These are phyloP conservation scores for Acleris laterana DNA, from an alignment of 2,888 invertebrate genomes.

Conservation along the genomic window DNA sequence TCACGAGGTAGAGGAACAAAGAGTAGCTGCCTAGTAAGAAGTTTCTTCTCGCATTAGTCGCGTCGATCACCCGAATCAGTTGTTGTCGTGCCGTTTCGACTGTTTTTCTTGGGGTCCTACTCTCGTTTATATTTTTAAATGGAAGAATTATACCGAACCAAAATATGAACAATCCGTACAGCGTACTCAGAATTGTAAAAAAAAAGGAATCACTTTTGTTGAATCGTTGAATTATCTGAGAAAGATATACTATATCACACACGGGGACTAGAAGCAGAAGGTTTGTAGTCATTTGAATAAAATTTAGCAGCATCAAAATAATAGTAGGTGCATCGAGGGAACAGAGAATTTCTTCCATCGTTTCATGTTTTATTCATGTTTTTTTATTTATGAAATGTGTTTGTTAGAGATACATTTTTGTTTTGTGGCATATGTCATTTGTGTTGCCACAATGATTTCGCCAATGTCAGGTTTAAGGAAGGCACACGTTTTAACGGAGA, in stretches of 20 bases:
- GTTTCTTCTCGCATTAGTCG: slow-evolving; percentile 63
- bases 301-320: slow-evolving; percentile 51
- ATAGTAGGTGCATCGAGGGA: slow-evolving; percentile 45
- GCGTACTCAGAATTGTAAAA: slow-evolving; percentile 16
- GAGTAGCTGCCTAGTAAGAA: slow-evolving; percentile 65
- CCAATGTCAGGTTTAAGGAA: too few species aligned
- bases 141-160: slow-evolving; percentile 52
- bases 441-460: too few species aligned
- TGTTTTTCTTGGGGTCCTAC: slow-evolving; percentile 42
- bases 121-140: slow-evolving; percentile 35
- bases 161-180: slow-evolving; percentile 49
- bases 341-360: slow-evolving; percentile 31
- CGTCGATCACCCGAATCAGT: slow-evolving; percentile 54
- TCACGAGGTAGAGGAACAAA: slow-evolving; percentile 61
- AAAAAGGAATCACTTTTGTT: slow-evolving; percentile 38
- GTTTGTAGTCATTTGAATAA: slow-evolving; percentile 61
- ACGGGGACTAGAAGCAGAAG: slow-evolving; percentile 56
- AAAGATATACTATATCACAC: slow-evolving; percentile 52
- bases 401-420: too few species aligned
- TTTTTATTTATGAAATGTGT: slow-evolving; percentile 8
- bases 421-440: too few species aligned
- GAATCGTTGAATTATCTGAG: slow-evolving; percentile 50
- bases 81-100: slow-evolving; percentile 48
- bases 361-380: too few species aligned
- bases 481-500: too few species aligned